These are phyloP conservation scores for Parazoanthus swiftii DNA, from an alignment of 92 coral and sea anemone species.

Conservation along the genomic window DNA sequence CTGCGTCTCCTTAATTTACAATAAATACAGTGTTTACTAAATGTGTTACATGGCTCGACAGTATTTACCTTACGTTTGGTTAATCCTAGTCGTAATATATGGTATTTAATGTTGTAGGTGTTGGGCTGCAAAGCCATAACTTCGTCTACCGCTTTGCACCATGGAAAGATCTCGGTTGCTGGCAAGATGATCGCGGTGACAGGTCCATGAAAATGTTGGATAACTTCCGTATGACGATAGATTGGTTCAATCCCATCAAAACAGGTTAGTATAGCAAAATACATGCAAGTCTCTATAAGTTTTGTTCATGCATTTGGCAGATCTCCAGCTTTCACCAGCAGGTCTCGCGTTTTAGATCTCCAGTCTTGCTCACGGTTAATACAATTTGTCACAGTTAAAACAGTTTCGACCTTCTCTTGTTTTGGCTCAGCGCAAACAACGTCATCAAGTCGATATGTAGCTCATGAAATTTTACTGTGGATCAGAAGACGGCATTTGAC, in stretches of 20 bases:
- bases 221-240: conserved; percentile 62
- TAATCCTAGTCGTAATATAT: neutral
- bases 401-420: neutral
- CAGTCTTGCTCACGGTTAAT: neutral
- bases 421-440: no score
- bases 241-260: conserved; percentile 53
- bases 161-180: conserved; percentile 69
- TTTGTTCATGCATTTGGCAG: neutral
- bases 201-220: conserved; percentile 52
- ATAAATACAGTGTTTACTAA: no score
- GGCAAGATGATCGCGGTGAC: conserved; percentile 46
- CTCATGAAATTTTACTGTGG: no score
- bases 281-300: neutral
- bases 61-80: no score
- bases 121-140: conserved; percentile 53
- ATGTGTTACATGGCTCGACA: no score
- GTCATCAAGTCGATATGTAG: no score
- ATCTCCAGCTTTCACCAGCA: neutral
- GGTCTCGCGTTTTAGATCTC: neutral
- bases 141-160: conserved; percentile 65
- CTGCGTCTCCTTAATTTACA: no score
- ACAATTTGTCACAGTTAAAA: no score
- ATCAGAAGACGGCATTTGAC: no score
- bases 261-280: conserved; percentile 31
- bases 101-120: conserved; percentile 34